Conservation (phyloP, 2,113 vertebrate species). For the Potamarius usumacintae region DNA sequence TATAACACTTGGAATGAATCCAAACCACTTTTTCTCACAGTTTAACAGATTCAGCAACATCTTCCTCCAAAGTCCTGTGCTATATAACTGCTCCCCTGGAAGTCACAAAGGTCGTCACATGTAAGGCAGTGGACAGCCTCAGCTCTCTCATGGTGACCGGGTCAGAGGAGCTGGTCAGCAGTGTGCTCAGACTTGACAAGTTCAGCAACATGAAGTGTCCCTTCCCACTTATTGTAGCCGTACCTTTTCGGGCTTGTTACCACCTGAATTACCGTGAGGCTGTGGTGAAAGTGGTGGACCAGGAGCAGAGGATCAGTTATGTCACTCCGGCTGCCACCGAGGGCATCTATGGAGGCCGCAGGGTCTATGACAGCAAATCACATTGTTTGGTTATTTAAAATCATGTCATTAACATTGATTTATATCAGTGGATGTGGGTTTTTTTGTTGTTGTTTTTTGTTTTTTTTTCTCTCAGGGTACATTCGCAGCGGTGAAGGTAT, state of each 20-base stretch:
- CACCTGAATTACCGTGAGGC: constrained; percentile 79
- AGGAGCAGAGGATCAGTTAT: constrained; percentile 67
- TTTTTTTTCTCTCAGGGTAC: constrained; percentile 63
- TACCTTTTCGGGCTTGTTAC: constrained; percentile 77
- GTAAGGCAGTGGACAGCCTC: constrained; percentile 45
- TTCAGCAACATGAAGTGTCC: constrained; percentile 36
- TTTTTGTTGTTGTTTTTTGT: not conserved
- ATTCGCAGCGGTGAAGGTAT: constrained; percentile 80
- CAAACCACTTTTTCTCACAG: constrained; percentile 27
- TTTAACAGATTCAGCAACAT: constrained; percentile 32
- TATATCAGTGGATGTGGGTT: not conserved
- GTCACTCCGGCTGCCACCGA: constrained; percentile 53
- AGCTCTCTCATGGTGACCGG: constrained; percentile 69
- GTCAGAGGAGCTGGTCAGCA: constrained; percentile 84
- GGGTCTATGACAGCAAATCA: constrained; percentile 24
- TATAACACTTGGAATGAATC: not conserved
- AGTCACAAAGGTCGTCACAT: constrained; percentile 32
- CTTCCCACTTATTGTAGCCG: constrained; percentile 75
- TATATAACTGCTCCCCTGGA: constrained; percentile 36
- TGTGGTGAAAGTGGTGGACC: constrained; percentile 76
- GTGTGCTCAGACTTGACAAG: constrained; percentile 72
- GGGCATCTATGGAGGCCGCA: constrained; percentile 34
- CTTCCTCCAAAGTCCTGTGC: constrained; percentile 26
- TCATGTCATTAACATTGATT: not conserved
- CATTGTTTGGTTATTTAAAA: not conserved